A percentile compares a stretch with the other conserved stretches of the same genome.
These are phyloP conservation scores for Cantharis rufa DNA, from an alignment of 2,888 invertebrate genomes.

Conservation along the genomic window DNA sequence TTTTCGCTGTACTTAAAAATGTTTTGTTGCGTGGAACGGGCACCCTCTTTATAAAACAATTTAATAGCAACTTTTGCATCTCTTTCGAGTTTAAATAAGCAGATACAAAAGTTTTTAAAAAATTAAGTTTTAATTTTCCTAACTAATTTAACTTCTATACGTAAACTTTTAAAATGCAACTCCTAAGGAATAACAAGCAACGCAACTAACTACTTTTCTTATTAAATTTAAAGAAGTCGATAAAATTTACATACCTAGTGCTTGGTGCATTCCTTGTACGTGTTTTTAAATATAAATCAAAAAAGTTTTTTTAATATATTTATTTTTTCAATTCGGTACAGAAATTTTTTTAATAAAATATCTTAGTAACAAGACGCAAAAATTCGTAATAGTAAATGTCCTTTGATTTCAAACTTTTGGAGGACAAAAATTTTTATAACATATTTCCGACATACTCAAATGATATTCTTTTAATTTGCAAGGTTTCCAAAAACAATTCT, in stretches of 20 bases:
- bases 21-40: not conserved
- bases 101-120: not conserved
- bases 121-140: not conserved
- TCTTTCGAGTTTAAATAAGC: not conserved
- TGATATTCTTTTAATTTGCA: too few relatives aligned
- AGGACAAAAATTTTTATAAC: too few relatives aligned
- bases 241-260: not conserved
- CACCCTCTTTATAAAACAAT: not conserved
- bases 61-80: not conserved
- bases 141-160: not conserved
- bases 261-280: not conserved
- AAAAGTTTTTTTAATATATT: not conserved
- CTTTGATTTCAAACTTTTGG: too few relatives aligned
- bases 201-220: not conserved
- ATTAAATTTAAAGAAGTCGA: not conserved
- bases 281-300: not conserved
- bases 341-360: not conserved
- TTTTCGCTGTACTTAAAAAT: not conserved
- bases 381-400: not conserved
- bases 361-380: not conserved
- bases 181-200: not conserved
- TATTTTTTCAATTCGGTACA: not conserved
- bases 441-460: too few relatives aligned
- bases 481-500: too few relatives aligned
- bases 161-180: not conserved